These are phyloP conservation scores for Ctenopoma kingsleyae DNA, from an alignment of 2,797 vertebrate species.

Conservation along the genomic window DNA sequence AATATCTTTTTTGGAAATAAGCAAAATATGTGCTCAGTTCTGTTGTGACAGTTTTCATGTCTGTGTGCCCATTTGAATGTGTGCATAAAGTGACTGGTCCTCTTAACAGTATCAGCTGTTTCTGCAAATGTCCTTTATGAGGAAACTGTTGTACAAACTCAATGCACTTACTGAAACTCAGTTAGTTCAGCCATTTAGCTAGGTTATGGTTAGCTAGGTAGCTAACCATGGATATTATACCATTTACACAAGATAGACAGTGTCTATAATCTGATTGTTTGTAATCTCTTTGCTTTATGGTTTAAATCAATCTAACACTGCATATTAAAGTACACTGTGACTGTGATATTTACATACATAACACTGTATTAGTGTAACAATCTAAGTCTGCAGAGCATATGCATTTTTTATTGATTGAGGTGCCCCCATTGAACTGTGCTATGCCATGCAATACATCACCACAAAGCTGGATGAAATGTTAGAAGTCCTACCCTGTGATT, in stretches of 20 bases:
- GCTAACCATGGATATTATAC: neutral
- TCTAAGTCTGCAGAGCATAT: neutral
- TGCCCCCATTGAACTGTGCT: conserved; percentile 2
- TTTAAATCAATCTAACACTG: too few species aligned
- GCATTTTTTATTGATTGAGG: conserved; percentile 32
- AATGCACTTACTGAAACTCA: neutral
- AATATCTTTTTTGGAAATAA: conserved; percentile 11
- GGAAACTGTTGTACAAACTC: neutral
- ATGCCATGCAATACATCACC: conserved; percentile 22
- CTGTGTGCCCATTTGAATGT: conserved; percentile 25
- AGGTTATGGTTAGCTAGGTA: neutral
- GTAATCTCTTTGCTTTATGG: conserved; percentile 9
- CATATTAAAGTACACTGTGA: neutral
- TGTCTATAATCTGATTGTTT: neutral
- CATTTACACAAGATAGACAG: neutral
- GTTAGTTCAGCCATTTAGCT: neutral
- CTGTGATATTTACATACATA: conserved; percentile 5
- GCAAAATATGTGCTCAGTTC: conserved; percentile 28
- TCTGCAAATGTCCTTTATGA: neutral
- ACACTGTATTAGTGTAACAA: neutral
- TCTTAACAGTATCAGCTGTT: neutral
- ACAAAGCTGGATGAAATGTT: conserved; percentile 55
- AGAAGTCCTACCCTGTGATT: conserved; percentile 65
- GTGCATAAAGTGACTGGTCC: neutral
- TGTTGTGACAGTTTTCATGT: conserved; percentile 26